Evolutionary conservation across 1,140 invertebrate genomes (phyloP).

Genomic region (Drosophila triauraria): DNA sequence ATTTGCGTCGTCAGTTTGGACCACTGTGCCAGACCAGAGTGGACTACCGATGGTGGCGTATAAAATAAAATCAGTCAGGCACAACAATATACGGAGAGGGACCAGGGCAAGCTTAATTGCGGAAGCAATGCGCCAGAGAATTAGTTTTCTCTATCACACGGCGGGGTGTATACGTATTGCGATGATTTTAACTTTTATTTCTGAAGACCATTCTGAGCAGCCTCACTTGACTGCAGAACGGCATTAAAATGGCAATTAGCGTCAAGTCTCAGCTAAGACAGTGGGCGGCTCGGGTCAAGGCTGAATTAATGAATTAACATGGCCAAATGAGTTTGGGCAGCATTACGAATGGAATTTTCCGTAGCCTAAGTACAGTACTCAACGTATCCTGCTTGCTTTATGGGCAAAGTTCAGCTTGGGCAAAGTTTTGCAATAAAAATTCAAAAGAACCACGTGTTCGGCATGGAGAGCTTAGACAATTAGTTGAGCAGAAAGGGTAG

Average conservation of each 20-base stretch:
- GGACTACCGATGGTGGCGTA: slow-evolving; percentile 31
- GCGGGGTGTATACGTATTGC: slow-evolving; percentile 40
- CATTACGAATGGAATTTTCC: slow-evolving; percentile 58
- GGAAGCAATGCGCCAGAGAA: slow-evolving; percentile 74
- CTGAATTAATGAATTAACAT: slow-evolving; percentile 83
- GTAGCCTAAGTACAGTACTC: slow-evolving; percentile 5
- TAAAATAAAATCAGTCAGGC: slow-evolving; percentile 53
- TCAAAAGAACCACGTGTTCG: slow-evolving; percentile 55
- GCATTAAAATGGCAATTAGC: slow-evolving; percentile 79
- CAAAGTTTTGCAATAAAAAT: slow-evolving; percentile 75
- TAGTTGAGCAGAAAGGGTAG: slow-evolving; percentile 34
- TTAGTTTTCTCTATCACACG: slow-evolving; percentile 59
- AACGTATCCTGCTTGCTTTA: slow-evolving; percentile 30
- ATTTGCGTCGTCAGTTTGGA: not conserved
- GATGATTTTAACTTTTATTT: slow-evolving; percentile 60
- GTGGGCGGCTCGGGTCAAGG: slow-evolving; percentile 47
- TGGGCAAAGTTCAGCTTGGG: slow-evolving; percentile 49
- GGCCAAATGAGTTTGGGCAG: slow-evolving; percentile 76
- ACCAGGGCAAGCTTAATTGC: slow-evolving; percentile 70
- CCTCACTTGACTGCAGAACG: slow-evolving; percentile 51
- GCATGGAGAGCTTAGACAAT: slow-evolving; percentile 59
- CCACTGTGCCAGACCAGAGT: slow-evolving; percentile 11
- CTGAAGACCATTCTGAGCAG: not conserved
- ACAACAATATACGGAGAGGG: slow-evolving; percentile 2
- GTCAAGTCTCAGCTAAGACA: slow-evolving; percentile 44